Percentiles rank a stretch among this genome's conserved stretches.
Evolutionary conservation across 1,140 invertebrate species (phyloP).

Genomic region (Battus philenor): DNA sequence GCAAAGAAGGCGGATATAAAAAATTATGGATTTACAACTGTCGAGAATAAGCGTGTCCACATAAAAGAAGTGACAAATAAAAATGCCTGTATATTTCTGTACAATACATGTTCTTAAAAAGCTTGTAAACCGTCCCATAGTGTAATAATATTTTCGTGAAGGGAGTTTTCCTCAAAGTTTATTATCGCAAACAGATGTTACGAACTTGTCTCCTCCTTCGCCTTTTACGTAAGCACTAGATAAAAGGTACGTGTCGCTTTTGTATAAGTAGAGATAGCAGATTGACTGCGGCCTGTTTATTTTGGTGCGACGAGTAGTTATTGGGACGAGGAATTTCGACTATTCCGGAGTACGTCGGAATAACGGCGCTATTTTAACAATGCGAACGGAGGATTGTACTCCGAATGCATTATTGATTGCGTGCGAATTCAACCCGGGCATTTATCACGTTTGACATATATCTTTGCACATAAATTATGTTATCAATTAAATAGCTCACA

Average conservation of each 20-base stretch:
- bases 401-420: not conserved
- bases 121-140: not conserved
- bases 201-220: conserved; percentile 20
- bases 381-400: not conserved
- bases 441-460: too few species aligned
- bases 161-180: conserved; percentile 26
- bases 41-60: not conserved
- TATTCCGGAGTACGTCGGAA: too few species aligned
- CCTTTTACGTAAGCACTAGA: conserved; percentile 3
- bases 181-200: conserved; percentile 30
- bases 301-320: not conserved
- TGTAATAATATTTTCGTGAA: conserved; percentile 8
- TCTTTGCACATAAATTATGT: too few species aligned
- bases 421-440: not conserved
- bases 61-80: not conserved
- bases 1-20: not conserved
- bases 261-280: conserved; percentile 1
- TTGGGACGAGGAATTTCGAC: not conserved
- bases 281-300: not conserved
- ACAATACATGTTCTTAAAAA: too few species aligned
- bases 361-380: not conserved
- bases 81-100: too few species aligned
- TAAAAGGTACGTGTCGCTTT: not conserved
- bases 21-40: not conserved
- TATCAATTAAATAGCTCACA: too few species aligned